Percentiles rank a stretch among this genome's conserved stretches.
phyloP scores from a whole-genome alignment of 2,113 vertebrate genomes.

The Erpornis zantholeuca region DNA sequence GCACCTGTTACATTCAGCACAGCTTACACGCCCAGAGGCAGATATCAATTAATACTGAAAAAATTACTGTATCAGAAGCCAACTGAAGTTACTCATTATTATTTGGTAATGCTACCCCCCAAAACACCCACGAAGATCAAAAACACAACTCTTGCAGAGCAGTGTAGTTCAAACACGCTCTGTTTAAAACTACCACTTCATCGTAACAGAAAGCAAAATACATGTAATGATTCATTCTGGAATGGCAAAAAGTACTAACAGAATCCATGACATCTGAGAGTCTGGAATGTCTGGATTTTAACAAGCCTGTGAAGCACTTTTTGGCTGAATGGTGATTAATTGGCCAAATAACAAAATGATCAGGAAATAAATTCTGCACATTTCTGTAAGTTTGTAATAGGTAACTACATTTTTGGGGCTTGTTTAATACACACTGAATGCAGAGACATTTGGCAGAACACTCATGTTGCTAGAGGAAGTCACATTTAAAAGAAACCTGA shows the following conservation, averaged over 20 bases:
- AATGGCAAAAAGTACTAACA: not conserved
- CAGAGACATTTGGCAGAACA: not conserved
- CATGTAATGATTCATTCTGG: rapidly evolving
- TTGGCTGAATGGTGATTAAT: not conserved
- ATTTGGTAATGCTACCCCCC: conserved; percentile 20
- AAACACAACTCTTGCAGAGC: not conserved
- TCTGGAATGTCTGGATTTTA: not conserved
- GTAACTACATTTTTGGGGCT: not conserved
- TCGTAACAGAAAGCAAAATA: not conserved
- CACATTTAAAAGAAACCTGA: not conserved
- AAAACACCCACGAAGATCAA: not conserved
- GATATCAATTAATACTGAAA: conserved; percentile 71
- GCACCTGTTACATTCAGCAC: conserved; percentile 70
- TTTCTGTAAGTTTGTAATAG: not conserved
- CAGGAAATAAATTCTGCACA: not conserved
- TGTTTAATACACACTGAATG: not conserved
- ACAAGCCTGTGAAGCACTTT: not conserved
- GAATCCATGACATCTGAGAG: not conserved
- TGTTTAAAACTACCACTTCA: not conserved
- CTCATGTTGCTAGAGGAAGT: not conserved
- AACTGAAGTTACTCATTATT: conserved; percentile 37
- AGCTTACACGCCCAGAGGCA: conserved; percentile 55
- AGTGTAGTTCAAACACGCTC: not conserved
- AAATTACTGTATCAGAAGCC: conserved; percentile 53
- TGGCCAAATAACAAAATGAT: not conserved